These are phyloP conservation scores for Musca vetustissima DNA, from an alignment of 1,140 invertebrate species.

Conservation along the genomic window DNA sequence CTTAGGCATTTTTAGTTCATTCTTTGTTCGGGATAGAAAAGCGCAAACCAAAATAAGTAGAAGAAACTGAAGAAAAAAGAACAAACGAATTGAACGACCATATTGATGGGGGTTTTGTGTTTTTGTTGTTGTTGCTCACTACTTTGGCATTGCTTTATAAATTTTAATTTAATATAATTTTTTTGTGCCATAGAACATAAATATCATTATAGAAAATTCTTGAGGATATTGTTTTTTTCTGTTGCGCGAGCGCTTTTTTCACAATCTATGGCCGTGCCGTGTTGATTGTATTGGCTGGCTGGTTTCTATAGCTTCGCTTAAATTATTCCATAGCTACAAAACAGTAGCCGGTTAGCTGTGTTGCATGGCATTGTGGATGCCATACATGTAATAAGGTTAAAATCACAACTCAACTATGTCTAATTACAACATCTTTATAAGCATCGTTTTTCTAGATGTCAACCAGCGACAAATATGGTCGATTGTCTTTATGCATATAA, in stretches of 20 bases:
- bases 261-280: too few relatives aligned
- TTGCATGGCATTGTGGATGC: slow-evolving; percentile 1
- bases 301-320: not conserved
- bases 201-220: not conserved
- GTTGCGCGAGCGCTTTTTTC: too few relatives aligned
- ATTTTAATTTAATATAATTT: slow-evolving; percentile 22
- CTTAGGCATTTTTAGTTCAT: slow-evolving; percentile 4
- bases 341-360: not conserved
- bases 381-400: slow-evolving; percentile 24
- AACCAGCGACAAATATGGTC: not conserved
- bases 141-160: slow-evolving; percentile 7
- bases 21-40: not conserved
- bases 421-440: slow-evolving; percentile 25
- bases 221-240: too few relatives aligned
- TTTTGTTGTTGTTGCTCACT: not conserved
- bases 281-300: too few relatives aligned
- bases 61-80: not conserved
- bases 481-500: too few relatives aligned
- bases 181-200: slow-evolving; percentile 9
- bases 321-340: not conserved
- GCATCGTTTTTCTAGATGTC: slow-evolving; percentile 16
- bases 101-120: not conserved
- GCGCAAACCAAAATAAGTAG: not conserved
- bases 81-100: too few relatives aligned
- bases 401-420: slow-evolving; percentile 21